Evolutionary conservation across 2,113 vertebrate species (phyloP).

Genomic region (Meles meles): DNA sequence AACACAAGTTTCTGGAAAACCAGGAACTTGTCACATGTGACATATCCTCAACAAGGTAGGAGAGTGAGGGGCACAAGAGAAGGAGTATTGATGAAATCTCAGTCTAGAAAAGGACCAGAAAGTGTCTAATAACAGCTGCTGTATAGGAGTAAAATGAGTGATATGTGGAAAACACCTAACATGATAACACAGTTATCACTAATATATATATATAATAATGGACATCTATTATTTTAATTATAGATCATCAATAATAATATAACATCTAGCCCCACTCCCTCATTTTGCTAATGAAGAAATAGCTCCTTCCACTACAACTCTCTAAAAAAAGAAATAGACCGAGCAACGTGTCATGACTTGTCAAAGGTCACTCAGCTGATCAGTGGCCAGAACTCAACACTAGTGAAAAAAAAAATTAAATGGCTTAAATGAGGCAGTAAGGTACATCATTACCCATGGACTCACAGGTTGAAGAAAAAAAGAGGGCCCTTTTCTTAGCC

Average conservation of each 20-base stretch:
- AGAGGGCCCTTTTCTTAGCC: not conserved
- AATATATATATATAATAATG: not conserved
- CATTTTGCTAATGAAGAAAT: constrained; percentile 1
- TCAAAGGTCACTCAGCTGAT: not conserved
- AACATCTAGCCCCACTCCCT: not conserved
- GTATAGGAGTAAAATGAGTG: too few species aligned
- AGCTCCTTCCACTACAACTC: not conserved
- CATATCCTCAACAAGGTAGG: not conserved
- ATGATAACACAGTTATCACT: not conserved
- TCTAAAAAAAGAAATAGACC: not conserved
- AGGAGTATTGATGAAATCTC: not conserved
- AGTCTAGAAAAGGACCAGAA: not conserved
- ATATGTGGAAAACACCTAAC: not conserved
- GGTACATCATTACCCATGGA: not conserved
- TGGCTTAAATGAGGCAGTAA: not conserved
- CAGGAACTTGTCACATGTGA: not conserved
- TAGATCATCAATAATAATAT: too few species aligned
- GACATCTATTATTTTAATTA: too few species aligned
- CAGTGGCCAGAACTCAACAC: not conserved
- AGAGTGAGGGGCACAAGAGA: not conserved
- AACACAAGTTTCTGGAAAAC: not conserved
- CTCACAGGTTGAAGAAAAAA: not conserved
- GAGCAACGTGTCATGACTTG: not conserved
- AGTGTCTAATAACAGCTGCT: not conserved
- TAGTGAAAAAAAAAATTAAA: not conserved